Evolutionary conservation across 2,113 vertebrate species (phyloP), one percentile per base, ranked within the genome.

Genomic region (Progne subis): DNA sequence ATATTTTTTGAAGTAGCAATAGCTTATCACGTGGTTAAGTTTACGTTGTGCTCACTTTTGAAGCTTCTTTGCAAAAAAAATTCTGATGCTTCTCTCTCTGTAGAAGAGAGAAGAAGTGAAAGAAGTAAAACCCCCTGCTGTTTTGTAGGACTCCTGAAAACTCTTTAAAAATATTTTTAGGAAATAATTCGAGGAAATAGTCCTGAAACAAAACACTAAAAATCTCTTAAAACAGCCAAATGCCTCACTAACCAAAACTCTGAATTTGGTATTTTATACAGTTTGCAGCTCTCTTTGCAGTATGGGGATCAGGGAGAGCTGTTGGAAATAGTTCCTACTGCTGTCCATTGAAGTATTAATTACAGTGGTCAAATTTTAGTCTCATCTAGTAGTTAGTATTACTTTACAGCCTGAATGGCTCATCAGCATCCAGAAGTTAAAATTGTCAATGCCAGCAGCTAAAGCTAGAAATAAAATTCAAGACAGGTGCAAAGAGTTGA

Each of bases 281-380:
- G 56, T 61, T 82, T 57, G 31, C 32, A 37, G 18, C 26, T 55
- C 7, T 69, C 9, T 59, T 14, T 37, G 18, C 61, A n/a, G 19
- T 81, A 0, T 29, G 24, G 14, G 0, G 0, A 1, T 77, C 52
- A 47, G 20, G 64, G 53, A 91, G 71, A 63, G 15, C 56, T 81
- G 1, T 23, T 90, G 39, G 64, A 55, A 50, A 15, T 63, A 32
- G 16, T 67, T 89, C 25, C 18, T 78, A 3, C 56, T 82, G 39
- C 53, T 79, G 9, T 76, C 21, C 5, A 4, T 43, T 47, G 41
- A 64, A 72, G 34, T 79, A 41, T 76, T 52, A 59, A 68, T 81
- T 82, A 32, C 26, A 68, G 13, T 29, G 46, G 46, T 71, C 32
- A 68, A 19, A 59, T 39, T 89, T 82, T 75, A 63, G 47, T 57